Conservation (phyloP, 2,888 invertebrate genomes). For the Matsumyia berberina region DNA sequence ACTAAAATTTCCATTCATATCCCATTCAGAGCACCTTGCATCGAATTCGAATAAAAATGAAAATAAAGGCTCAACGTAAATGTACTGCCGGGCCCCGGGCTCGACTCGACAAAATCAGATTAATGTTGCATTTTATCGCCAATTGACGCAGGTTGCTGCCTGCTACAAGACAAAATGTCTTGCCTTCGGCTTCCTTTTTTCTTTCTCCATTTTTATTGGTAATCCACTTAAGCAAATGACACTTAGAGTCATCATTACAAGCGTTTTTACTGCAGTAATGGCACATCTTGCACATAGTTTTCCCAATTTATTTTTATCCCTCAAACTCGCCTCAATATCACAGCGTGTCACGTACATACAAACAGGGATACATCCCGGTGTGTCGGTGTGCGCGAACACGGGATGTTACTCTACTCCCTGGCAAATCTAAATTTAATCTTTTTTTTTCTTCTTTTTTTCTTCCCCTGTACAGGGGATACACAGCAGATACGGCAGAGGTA, state of each 20-base stretch:
- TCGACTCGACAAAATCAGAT: conserved; percentile 78
- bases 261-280: conserved; percentile 84
- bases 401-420: conserved; percentile 15
- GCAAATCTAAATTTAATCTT: conserved; percentile 76
- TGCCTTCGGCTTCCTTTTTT: conserved; percentile 74
- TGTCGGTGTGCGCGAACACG: conserved; percentile 48
- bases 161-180: conserved; percentile 49
- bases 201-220: conserved; percentile 83
- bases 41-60: conserved; percentile 66
- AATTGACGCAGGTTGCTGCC: conserved; percentile 73
- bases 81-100: conserved; percentile 32
- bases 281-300: conserved; percentile 85
- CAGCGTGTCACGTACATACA: conserved; percentile 47
- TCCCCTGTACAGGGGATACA: conserved; percentile 27
- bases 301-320: conserved; percentile 83
- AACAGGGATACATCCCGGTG: neutral
- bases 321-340: conserved; percentile 73
- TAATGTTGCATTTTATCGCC: conserved; percentile 83
- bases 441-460: conserved; percentile 36
- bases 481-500: conserved; percentile 46
- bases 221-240: conserved; percentile 84
- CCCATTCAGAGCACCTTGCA: conserved; percentile 71
- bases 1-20: conserved; percentile 69
- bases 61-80: conserved; percentile 62
- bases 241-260: conserved; percentile 85